Percentiles rank a stretch among this genome's conserved stretches.
These are phyloP conservation scores for Phenganax subtilis DNA, from an alignment of 92 coral and sea anemone species.

Conservation along the genomic window DNA sequence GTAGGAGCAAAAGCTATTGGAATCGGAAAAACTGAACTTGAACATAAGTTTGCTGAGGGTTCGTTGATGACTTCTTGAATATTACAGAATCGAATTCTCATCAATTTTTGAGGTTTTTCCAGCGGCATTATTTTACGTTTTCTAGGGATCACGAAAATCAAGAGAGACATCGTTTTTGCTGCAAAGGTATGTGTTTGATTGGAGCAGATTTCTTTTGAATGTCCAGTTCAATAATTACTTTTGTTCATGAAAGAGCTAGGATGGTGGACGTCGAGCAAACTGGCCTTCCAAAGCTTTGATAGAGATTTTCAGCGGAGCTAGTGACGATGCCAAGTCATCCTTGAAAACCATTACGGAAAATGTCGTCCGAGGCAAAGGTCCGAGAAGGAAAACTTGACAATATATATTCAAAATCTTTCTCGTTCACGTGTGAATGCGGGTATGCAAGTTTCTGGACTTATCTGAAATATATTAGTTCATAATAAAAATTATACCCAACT, in stretches of 20 bases:
- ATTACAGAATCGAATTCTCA: background rate
- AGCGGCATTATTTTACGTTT: background rate
- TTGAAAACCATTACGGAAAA: slow-evolving; percentile 52
- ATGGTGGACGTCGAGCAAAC: slow-evolving; percentile 24
- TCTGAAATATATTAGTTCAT: no score
- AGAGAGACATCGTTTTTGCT: slow-evolving; percentile 91
- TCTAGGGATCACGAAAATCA: slow-evolving; percentile 85
- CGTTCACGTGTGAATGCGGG: slow-evolving; percentile 99
- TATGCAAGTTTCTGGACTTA: slow-evolving; percentile 17
- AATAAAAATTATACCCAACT: no score
- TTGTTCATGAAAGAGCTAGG: background rate
- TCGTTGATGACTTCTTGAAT: background rate
- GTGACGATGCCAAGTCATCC: slow-evolving; percentile 60
- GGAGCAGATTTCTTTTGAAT: no score
- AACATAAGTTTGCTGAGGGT: slow-evolving; percentile 98
- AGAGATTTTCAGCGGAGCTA: background rate
- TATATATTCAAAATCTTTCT: slow-evolving; percentile 64
- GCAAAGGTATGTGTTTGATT: slow-evolving; percentile 59
- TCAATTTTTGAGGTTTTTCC: no score
- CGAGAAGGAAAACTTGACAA: slow-evolving; percentile 56
- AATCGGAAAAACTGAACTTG: slow-evolving; percentile 87
- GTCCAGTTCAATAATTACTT: no score
- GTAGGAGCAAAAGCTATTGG: slow-evolving; percentile 82
- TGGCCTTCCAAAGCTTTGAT: slow-evolving; percentile 1
- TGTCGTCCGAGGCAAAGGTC: slow-evolving; percentile 48